Evolutionary conservation across 2,797 vertebrate species (phyloP).

Genomic region (Acrossocheilus fasciatus): DNA sequence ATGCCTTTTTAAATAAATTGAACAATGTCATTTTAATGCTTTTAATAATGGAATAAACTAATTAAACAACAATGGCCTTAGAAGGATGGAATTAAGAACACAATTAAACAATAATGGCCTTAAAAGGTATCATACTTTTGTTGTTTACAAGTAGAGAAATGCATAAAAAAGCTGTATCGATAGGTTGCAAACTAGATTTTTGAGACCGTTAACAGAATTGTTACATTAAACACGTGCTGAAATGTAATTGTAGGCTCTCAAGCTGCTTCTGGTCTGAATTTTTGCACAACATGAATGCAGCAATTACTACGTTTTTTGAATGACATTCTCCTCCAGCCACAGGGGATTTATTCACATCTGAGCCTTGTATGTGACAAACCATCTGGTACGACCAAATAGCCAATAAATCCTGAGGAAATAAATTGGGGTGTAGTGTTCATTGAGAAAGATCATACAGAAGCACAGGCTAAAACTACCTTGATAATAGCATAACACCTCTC

Average conservation of each 20-base stretch:
- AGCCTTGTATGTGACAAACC: constrained; percentile 33
- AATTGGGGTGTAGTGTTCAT: constrained; percentile 35
- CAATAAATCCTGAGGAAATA: constrained; percentile 38
- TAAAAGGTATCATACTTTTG: background rate
- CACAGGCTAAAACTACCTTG: constrained; percentile 38
- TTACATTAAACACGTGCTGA: too few relatives aligned
- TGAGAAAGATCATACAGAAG: constrained; percentile 49
- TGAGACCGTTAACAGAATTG: background rate
- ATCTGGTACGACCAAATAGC: constrained; percentile 46
- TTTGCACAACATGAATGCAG: background rate
- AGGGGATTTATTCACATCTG: constrained; percentile 23
- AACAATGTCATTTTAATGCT: background rate
- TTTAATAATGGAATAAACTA: background rate
- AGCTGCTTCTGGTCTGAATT: constrained; percentile 5
- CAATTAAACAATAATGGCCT: background rate
- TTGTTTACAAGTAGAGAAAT: background rate
- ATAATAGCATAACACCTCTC: constrained; percentile 52
- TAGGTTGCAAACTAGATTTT: background rate
- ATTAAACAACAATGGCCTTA: background rate
- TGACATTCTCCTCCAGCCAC: constrained; percentile 14
- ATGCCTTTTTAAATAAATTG: background rate
- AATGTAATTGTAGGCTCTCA: background rate
- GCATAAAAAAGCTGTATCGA: background rate
- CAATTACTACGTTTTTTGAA: constrained; percentile 13
- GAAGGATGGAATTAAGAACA: background rate